Evolutionary conservation across 2,113 vertebrate species (phyloP).

Genomic region (Terrapene triunguis): DNA sequence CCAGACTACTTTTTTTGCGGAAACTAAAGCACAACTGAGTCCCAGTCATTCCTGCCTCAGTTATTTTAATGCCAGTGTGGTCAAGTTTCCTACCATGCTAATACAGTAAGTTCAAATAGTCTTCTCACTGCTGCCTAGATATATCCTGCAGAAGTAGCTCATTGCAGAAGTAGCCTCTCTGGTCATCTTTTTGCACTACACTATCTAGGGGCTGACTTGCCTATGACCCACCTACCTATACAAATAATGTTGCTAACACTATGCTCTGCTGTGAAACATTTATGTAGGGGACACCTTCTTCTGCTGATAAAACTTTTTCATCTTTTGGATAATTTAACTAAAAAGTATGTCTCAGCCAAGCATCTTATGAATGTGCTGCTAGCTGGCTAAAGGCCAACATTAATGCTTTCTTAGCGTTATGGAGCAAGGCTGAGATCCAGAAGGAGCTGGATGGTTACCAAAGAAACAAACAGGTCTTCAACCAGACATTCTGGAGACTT

Average conservation of each 20-base stretch:
- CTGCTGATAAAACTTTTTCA: constrained; percentile 32
- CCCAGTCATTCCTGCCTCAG: neutral
- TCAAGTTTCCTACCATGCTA: neutral
- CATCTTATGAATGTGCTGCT: constrained; percentile 64
- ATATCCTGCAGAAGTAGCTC: neutral
- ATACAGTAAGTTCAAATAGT: neutral
- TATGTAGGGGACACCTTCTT: neutral
- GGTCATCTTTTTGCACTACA: neutral
- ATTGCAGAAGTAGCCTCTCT: neutral
- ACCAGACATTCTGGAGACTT: constrained; percentile 20
- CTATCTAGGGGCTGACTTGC: neutral
- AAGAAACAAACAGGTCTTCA: constrained; percentile 63
- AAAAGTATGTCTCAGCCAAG: neutral
- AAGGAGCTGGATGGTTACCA: constrained; percentile 63
- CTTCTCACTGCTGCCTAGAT: neutral
- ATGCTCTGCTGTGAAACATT: neutral
- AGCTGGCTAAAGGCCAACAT: constrained; percentile 55
- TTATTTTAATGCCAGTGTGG: neutral
- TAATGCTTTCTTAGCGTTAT: constrained; percentile 12
- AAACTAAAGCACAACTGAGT: neutral
- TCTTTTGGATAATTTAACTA: constrained; percentile 40
- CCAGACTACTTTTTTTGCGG: neutral
- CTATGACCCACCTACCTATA: neutral
- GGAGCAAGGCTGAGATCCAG: constrained; percentile 20
- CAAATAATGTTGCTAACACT: neutral